phyloP scores from a whole-genome alignment of 2,888 invertebrate species.

The Calliopum simillimum region DNA sequence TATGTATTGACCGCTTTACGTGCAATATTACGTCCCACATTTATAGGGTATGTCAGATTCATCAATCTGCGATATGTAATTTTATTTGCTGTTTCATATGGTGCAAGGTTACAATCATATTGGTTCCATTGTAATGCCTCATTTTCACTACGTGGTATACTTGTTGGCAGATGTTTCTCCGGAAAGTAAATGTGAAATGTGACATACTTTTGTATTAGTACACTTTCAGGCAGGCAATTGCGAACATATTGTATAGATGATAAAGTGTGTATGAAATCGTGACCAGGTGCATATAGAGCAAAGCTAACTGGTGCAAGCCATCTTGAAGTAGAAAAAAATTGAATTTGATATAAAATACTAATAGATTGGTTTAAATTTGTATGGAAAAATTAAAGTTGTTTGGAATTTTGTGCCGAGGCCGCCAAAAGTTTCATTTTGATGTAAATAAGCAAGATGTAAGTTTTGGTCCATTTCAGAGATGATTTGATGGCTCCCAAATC shows the following conservation, averaged over 20 bases:
- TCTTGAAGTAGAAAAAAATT: slow-evolving; percentile 49
- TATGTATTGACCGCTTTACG: slow-evolving; percentile 81
- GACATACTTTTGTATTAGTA: slow-evolving; percentile 71
- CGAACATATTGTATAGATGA: slow-evolving; percentile 72
- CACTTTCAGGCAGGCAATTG: slow-evolving; percentile 68
- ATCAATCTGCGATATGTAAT: slow-evolving; percentile 72
- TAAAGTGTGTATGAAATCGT: slow-evolving; percentile 71
- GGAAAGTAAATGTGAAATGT: slow-evolving; percentile 77
- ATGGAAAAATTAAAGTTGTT: slow-evolving; percentile 55
- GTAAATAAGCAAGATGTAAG: too few relatives aligned
- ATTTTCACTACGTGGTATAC: slow-evolving; percentile 52
- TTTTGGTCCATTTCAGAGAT: too few relatives aligned
- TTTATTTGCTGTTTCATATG: slow-evolving; percentile 48
- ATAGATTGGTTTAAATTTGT: too few relatives aligned
- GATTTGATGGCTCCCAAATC: too few relatives aligned
- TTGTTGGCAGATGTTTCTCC: slow-evolving; percentile 70
- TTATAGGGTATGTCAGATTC: slow-evolving; percentile 85
- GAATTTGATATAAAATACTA: slow-evolving; percentile 10
- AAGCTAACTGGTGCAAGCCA: slow-evolving; percentile 77
- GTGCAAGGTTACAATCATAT: slow-evolving; percentile 44
- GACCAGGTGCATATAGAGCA: slow-evolving; percentile 74
- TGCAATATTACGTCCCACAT: slow-evolving; percentile 87
- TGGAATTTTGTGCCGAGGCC: too few relatives aligned
- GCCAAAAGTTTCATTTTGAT: too few relatives aligned
- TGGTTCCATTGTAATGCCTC: slow-evolving; percentile 52